Evolutionary conservation across 1,140 invertebrate genomes (phyloP), one percentile per base, ranked within the genome.

Genomic region (Brachionus paranguensis): DNA sequence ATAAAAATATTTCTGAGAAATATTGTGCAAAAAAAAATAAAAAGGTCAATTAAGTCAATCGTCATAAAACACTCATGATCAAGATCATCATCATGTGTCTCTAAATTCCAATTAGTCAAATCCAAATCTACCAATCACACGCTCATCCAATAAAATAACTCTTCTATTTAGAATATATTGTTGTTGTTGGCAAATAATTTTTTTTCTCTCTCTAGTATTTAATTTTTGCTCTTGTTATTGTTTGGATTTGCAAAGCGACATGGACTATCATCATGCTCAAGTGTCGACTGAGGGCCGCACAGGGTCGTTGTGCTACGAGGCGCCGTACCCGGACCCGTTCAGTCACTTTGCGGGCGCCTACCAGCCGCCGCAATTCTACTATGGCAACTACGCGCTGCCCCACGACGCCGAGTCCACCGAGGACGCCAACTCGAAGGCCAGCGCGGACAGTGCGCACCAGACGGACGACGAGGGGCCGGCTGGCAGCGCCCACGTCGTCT

Each of bases 1-100:
- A 72, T 72, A 72, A 72, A 72, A 72, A 72, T 72, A 72, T 72
- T 72, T 72, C 24, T 17, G 14, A 17, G 8, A 24, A 41, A 24
- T 68, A 33, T 68, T 33, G 33, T n/a, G 5, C 17, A 8, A 41
- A 72, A 41, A 72, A 29, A 29, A 33, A 33, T 4, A 33, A 33
- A 33, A 33, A 70, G 41, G 41, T 45, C 37, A 45, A 45, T 41
- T 17, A 72, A n/a, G 11, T 33, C 3, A 33, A 5, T 5, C 29
- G 64, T 68, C 64, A 68, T 68, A 68, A 68, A 68, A 68, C 64
- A 68, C 60, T 65, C 60, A n/a, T n/a, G n/a, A n/a, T n/a, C n/a
- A n/a, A n/a, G n/a, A 65, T 10, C 60, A 33, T 5, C 3, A 33
- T 10, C 24, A 68, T n/a, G n/a, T n/a, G 14, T 47, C 14, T 47